These are phyloP conservation scores for Chiloscyllium punctatum DNA, from an alignment of 2,797 vertebrate species.

Conservation along the genomic window DNA sequence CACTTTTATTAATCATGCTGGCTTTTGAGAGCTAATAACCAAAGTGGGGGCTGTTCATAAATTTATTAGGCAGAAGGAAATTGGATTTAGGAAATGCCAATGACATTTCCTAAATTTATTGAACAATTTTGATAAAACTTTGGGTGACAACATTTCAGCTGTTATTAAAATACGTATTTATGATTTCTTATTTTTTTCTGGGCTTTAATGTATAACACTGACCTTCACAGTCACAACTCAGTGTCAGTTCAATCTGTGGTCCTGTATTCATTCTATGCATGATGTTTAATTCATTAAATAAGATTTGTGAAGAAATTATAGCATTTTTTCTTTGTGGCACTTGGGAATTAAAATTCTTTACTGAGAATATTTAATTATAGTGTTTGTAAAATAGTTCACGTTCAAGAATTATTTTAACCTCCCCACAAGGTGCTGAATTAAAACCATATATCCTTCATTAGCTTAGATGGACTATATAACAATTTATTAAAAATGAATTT, in stretches of 20 bases:
- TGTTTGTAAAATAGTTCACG: neutral
- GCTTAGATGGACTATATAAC: neutral
- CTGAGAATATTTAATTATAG: slow-evolving; percentile 6
- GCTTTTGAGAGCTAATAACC: neutral
- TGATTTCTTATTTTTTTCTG: neutral
- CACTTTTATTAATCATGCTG: slow-evolving; percentile 7
- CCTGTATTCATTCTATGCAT: neutral
- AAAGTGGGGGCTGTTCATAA: neutral
- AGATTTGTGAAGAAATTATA: neutral
- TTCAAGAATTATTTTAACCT: slow-evolving; percentile 3
- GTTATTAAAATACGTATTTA: neutral
- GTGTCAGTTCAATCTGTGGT: neutral
- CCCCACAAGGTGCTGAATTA: slow-evolving; percentile 26
- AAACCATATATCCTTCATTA: neutral
- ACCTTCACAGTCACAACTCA: neutral
- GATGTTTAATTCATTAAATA: neutral
- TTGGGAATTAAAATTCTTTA: slow-evolving; percentile 20
- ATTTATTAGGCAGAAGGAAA: neutral
- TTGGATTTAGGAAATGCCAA: neutral
- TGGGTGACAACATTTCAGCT: neutral
- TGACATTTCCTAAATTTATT: neutral
- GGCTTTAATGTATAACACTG: neutral
- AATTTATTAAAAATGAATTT: slow-evolving; percentile 34
- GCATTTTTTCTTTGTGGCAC: slow-evolving; percentile 11
- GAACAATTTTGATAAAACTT: neutral